Evolutionary conservation across 2,113 vertebrate species (phyloP).

Genomic region (Macrotis lagotis): DNA sequence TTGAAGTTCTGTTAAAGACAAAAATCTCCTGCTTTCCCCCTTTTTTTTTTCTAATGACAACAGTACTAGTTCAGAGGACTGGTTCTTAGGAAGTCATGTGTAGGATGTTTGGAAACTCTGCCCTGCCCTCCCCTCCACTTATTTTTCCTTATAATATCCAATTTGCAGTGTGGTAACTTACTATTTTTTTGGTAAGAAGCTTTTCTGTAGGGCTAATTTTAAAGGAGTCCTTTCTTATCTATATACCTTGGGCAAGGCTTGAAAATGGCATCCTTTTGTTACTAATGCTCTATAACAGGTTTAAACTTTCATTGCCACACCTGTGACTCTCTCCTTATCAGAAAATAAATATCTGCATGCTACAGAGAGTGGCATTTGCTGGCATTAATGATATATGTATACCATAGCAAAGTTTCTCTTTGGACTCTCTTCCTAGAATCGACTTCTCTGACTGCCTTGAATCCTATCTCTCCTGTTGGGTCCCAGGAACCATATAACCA

Average conservation of each 20-base stretch:
- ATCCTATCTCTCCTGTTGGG: not conserved
- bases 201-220: not conserved
- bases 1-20: slow-evolving; percentile 28
- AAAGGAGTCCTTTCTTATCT: not conserved
- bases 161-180: slow-evolving; percentile 3
- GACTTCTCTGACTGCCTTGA: not conserved
- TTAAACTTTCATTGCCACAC: not conserved
- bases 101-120: slow-evolving; percentile 22
- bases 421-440: not conserved
- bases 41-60: not conserved
- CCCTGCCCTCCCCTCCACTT: not conserved
- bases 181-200: not conserved
- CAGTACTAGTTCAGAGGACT: not conserved
- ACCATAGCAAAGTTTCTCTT: not conserved
- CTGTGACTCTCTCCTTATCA: not conserved
- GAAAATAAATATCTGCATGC: not conserved
- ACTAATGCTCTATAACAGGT: not conserved
- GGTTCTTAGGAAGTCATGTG: not conserved
- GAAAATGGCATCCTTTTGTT: not conserved
- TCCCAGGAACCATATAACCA: slow-evolving; percentile 26
- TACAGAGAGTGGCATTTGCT: not conserved
- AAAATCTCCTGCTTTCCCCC: not conserved
- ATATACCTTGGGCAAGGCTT: not conserved
- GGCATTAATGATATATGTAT: not conserved
- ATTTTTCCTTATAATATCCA: not conserved